Percentiles rank a stretch among this genome's conserved stretches.
phyloP scores from a whole-genome alignment of 2,888 invertebrate genomes.

The Tinea semifulvella region DNA sequence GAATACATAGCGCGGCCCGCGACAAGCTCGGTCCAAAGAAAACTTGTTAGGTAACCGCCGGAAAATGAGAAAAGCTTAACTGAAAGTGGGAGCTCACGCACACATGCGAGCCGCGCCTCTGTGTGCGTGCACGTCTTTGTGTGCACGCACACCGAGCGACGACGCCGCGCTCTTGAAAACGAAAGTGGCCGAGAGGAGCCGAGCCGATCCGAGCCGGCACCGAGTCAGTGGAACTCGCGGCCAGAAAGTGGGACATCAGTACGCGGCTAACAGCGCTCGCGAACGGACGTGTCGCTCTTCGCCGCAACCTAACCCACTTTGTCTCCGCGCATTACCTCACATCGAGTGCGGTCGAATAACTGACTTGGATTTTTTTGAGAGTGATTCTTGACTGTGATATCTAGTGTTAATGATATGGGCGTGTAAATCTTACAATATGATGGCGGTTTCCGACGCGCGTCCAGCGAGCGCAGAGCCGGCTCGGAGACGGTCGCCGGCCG shows the following conservation, averaged over 20 bases:
- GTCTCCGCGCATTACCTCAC: constrained; percentile 9
- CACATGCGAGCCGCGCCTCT: constrained; percentile 40
- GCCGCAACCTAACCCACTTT: constrained; percentile 2
- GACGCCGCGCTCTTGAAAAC: constrained; percentile 52
- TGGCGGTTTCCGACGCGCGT: constrained; percentile 57
- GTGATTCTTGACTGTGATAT: neutral
- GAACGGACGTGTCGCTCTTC: constrained; percentile 48
- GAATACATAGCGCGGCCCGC: neutral
- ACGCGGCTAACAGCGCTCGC: constrained; percentile 61
- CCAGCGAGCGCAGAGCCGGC: constrained; percentile 50
- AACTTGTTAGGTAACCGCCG: constrained; percentile 52
- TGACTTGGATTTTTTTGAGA: neutral
- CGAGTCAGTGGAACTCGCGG: constrained; percentile 65
- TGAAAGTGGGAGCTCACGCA: constrained; percentile 49
- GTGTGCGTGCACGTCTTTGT: constrained; percentile 24
- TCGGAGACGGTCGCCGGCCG: constrained; percentile 36
- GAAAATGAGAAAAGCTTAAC: constrained; percentile 59
- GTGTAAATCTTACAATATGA: constrained; percentile 35
- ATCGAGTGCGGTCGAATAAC: constrained; percentile 3
- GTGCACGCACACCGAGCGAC: constrained; percentile 24
- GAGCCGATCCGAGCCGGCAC: constrained; percentile 63
- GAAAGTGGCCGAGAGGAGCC: constrained; percentile 61
- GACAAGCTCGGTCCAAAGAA: constrained; percentile 27
- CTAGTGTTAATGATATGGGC: constrained; percentile 5
- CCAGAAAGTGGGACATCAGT: constrained; percentile 73